Evolutionary conservation across 2,113 vertebrate genomes (phyloP).

Genomic region (Eonycteris spelaea): DNA sequence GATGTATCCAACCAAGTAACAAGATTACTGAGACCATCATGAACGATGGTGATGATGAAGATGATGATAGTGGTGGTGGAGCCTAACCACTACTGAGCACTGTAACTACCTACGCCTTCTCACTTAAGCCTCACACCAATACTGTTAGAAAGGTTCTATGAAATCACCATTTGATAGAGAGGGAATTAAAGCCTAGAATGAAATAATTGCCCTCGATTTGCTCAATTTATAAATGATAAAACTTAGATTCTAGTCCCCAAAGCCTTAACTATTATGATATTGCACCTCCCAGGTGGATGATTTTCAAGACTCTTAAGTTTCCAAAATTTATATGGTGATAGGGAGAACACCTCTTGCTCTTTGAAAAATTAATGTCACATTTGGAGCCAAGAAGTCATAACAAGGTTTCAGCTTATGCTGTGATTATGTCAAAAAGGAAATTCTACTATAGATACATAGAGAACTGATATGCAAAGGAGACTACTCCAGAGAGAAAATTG

Average conservation of each 20-base stretch:
- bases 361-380: constrained; percentile 20
- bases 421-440: constrained; percentile 3
- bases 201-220: not conserved
- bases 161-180: not conserved
- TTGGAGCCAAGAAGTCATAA: not conserved
- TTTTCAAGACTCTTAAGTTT: not conserved
- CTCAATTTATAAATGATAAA: not conserved
- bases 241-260: not conserved
- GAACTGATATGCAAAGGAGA: not conserved
- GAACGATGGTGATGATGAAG: not conserved
- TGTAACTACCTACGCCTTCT: not conserved
- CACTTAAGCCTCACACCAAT: not conserved
- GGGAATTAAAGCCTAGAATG: not conserved
- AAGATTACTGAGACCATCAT: not conserved
- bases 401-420: not conserved
- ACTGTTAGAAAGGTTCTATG: not conserved
- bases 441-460: not conserved
- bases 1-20: not conserved
- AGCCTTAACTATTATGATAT: not conserved
- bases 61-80: not conserved
- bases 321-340: not conserved
- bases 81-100: not conserved
- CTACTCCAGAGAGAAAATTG: not conserved
- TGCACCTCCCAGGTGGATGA: not conserved
- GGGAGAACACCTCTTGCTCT: not conserved